Conservation (phyloP, 1,140 invertebrate genomes). For the Capitella teleta region DNA sequence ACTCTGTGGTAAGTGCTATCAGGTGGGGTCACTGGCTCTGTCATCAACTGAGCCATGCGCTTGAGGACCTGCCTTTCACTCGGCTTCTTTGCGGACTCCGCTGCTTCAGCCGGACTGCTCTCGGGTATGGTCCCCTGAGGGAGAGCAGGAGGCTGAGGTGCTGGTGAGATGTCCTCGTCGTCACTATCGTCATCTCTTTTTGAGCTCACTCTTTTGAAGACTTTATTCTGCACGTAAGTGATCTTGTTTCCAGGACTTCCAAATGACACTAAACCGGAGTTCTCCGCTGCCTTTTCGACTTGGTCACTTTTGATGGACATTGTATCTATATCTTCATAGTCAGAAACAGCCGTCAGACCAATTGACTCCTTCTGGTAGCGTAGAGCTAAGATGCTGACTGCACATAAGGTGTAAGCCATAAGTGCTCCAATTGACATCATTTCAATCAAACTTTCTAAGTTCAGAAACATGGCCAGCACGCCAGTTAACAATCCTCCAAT, state of each 20-base stretch:
- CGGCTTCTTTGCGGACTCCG: neutral
- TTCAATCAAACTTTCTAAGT: conserved; percentile 69
- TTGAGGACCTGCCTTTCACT: neutral
- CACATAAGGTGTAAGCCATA: conserved; percentile 75
- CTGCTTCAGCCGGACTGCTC: neutral
- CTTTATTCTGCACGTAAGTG: conserved; percentile 5
- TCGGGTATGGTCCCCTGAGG: neutral
- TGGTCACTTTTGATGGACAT: neutral
- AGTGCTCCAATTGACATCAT: conserved; percentile 83
- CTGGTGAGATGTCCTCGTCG: neutral
- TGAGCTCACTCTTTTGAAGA: neutral
- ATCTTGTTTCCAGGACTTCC: conserved; percentile 1
- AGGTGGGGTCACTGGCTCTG: neutral
- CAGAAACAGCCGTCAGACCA: conserved; percentile 1
- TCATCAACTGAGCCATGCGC: neutral
- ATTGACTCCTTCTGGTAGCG: conserved; percentile 11
- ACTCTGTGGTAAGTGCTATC: conserved; percentile 8
- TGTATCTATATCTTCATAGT: neutral
- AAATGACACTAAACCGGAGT: neutral
- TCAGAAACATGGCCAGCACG: conserved; percentile 68
- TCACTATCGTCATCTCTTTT: neutral
- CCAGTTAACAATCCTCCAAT: conserved; percentile 57
- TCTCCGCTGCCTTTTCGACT: neutral
- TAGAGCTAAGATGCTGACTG: conserved; percentile 72
- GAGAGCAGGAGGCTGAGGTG: too few relatives aligned